Conservation (phyloP, 2,797 vertebrate genomes). For the Holocentrus rufus region DNA sequence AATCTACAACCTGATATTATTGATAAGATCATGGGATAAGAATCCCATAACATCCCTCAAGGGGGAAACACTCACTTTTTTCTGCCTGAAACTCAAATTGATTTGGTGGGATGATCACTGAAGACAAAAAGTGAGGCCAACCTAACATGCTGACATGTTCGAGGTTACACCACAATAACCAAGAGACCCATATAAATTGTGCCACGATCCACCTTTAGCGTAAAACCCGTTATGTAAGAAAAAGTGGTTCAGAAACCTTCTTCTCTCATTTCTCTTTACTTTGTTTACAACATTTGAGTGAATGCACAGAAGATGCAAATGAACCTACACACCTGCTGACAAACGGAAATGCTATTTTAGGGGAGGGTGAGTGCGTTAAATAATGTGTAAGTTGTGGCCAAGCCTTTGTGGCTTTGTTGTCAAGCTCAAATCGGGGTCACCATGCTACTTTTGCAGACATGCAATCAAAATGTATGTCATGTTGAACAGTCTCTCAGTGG, state of each 20-base stretch:
- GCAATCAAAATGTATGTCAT: neutral
- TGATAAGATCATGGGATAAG: neutral
- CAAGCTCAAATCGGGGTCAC: neutral
- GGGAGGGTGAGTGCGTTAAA: neutral
- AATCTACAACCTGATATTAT: neutral
- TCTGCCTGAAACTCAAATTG: neutral
- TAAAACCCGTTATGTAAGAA: neutral
- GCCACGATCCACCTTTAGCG: slow-evolving; percentile 12
- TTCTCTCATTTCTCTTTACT: neutral
- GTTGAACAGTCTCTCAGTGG: neutral
- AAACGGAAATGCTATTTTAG: neutral
- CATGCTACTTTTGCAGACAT: neutral
- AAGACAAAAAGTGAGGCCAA: slow-evolving; percentile 2
- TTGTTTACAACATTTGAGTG: neutral
- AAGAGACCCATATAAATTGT: slow-evolving; percentile 9
- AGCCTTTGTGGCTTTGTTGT: neutral
- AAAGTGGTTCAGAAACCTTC: neutral
- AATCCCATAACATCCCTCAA: neutral
- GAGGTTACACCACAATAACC: slow-evolving; percentile 1
- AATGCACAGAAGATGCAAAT: neutral
- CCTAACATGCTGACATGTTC: neutral
- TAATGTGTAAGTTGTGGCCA: neutral
- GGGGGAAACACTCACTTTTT: neutral
- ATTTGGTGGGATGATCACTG: neutral
- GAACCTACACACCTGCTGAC: neutral